Percentiles rank a stretch among this genome's conserved stretches.
Evolutionary conservation across 2,113 vertebrate genomes (phyloP).

Genomic region (Nycticebus coucang): DNA sequence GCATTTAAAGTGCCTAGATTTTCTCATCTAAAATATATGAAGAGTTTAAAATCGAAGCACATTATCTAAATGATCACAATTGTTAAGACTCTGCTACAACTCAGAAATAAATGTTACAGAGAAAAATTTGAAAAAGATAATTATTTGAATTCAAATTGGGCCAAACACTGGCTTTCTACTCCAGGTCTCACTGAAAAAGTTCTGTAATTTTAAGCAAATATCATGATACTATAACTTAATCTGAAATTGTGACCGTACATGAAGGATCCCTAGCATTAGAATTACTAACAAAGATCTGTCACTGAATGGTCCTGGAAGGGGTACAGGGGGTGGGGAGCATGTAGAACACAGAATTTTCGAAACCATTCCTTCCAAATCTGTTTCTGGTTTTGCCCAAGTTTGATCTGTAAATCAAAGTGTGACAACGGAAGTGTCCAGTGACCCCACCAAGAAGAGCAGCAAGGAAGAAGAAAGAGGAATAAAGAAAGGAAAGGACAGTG

Average conservation of each 20-base stretch:
- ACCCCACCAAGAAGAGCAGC: no score
- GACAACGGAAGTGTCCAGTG: no score
- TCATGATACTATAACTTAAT: background rate
- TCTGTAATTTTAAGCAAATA: background rate
- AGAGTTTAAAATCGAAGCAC: background rate
- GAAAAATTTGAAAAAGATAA: background rate
- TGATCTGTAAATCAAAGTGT: background rate
- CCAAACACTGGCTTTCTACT: background rate
- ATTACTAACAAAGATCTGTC: background rate
- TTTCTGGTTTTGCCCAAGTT: background rate
- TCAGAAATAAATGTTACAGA: conserved; percentile 44
- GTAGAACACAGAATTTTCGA: background rate
- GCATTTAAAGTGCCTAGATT: background rate
- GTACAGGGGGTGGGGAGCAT: background rate
- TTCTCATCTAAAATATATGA: background rate
- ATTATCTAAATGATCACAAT: background rate
- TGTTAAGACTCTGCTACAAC: background rate
- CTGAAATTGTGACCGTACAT: background rate
- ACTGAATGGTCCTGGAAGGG: background rate
- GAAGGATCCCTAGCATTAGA: background rate
- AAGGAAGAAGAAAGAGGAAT: no score
- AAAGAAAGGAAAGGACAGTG: no score
- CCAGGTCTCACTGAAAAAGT: background rate
- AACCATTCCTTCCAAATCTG: background rate
- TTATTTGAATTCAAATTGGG: conserved; percentile 10